These are phyloP conservation scores for Tholera decimalis DNA, from an alignment of 2,888 invertebrate genomes.

Conservation along the genomic window DNA sequence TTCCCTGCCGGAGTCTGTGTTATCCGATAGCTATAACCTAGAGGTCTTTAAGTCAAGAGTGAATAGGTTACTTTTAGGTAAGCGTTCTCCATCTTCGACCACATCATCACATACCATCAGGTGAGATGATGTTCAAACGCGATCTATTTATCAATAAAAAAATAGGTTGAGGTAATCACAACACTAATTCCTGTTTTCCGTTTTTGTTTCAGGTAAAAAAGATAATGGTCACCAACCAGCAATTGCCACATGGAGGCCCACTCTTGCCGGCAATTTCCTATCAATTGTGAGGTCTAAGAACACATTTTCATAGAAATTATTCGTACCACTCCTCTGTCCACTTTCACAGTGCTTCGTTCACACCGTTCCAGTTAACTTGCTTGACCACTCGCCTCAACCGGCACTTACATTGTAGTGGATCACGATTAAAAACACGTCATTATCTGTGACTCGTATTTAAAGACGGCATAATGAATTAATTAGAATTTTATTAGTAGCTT, in stretches of 20 bases:
- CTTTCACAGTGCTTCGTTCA: slow-evolving; percentile 77
- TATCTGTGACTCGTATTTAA: slow-evolving; percentile 57
- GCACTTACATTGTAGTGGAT: slow-evolving; percentile 58
- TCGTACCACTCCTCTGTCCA: slow-evolving; percentile 66
- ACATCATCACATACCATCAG: too few species aligned
- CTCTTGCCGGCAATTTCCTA: slow-evolving; percentile 72
- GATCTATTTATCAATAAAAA: too few species aligned
- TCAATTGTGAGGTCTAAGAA: slow-evolving; percentile 73
- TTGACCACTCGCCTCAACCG: slow-evolving; percentile 59
- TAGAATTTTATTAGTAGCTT: slow-evolving; percentile 59
- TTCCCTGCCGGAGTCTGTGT: too few species aligned
- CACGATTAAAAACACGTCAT: slow-evolving; percentile 56
- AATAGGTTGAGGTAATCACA: not conserved
- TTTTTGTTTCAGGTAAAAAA: slow-evolving; percentile 62
- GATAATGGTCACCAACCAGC: slow-evolving; percentile 8
- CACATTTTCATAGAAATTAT: slow-evolving; percentile 81
- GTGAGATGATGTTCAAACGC: too few species aligned
- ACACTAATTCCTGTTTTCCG: slow-evolving; percentile 29
- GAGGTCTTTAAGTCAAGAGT: too few species aligned
- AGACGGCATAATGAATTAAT: slow-evolving; percentile 63
- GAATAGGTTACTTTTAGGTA: too few species aligned
- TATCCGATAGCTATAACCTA: too few species aligned
- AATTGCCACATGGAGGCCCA: not conserved
- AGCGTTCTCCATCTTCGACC: too few species aligned
- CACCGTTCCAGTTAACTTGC: slow-evolving; percentile 68